Base-by-base conservation (phyloP, 1,140 invertebrate species). In the Cotesia typhae region DNA sequence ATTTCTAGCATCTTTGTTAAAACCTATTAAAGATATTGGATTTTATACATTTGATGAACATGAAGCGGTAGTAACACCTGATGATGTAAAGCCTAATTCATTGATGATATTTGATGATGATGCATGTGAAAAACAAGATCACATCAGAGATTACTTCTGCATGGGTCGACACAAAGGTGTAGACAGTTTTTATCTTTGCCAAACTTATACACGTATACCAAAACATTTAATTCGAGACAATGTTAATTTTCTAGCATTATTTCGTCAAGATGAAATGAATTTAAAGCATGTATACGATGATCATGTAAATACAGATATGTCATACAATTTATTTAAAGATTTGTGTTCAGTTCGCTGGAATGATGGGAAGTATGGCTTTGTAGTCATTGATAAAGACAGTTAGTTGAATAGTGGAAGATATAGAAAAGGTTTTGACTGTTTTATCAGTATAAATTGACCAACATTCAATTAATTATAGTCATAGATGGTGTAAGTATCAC, bases 11-110 rank as follows among this genome's bases (percentile, higher is more conserved):
- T 47, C 61, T 35, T 0, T 64, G 9, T 37, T 71, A 36, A 51
- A 53, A 38, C 28, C 60, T 10, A 61, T 55, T 12, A 65, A 71
- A 35, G 61, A 14, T 5, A 37, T 71, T 53, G 69, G 47, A 47
- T 71, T 53, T 65, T 71, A 53, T 52, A 28, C 69, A 0, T 71
- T 53, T 47, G 64, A 47, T 71, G 69, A 64, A 4, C 60, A 65
- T 65, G 60, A 64, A 35, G 47, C 64, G 38, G 69, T 71, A 4
- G 20, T 71, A 1, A 53, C 55, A 38, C 60, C 51, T 55, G 60
- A 71, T 4, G 61, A 65, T 36, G 51, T 60, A 36, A 37, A 55
- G 37, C 60, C 28, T 14, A 71, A 71, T 17, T 64, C 28, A 28
- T 2, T 28, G 28, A 28, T 28, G 28, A 28, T 28, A 28, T 28